Conservation (phyloP, 37 sponge, comb jelly and placozoan species). For the Spongilla lacustris region DNA sequence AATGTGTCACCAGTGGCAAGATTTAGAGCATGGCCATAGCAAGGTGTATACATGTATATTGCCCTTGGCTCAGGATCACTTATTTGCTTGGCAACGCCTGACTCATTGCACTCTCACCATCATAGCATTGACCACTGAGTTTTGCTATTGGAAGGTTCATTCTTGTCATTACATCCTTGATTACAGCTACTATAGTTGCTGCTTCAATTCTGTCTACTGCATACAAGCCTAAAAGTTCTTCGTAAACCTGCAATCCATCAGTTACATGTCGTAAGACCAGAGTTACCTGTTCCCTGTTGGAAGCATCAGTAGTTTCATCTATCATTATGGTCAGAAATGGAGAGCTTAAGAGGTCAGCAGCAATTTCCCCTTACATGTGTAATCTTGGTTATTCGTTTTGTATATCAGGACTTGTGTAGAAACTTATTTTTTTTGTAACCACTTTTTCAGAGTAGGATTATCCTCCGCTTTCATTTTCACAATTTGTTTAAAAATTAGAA, state of each 20-base stretch:
- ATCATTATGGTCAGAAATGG: slow-evolving; percentile 48
- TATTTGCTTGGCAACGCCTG: slow-evolving; percentile 53
- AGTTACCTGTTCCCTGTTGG: slow-evolving; percentile 46
- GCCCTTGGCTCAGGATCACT: slow-evolving; percentile 46
- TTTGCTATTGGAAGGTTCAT: slow-evolving; percentile 33
- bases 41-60: slow-evolving; percentile 15
- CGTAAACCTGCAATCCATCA: slow-evolving; percentile 31
- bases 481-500: slow-evolving; percentile 20
- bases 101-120: slow-evolving; percentile 50
- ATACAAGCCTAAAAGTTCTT: slow-evolving; percentile 54
- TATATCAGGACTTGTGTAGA: slow-evolving; percentile 12
- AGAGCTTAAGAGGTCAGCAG: slow-evolving; percentile 11
- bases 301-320: slow-evolving; percentile 53
- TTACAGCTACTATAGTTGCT: slow-evolving; percentile 17
- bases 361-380: slow-evolving; percentile 31
- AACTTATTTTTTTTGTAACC: slow-evolving; percentile 13
- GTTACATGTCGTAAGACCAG: slow-evolving; percentile 38
- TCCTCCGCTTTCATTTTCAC: neutral
- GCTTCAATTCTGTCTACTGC: slow-evolving; percentile 16
- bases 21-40: slow-evolving; percentile 42
- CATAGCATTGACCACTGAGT: slow-evolving; percentile 54
- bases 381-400: slow-evolving; percentile 61
- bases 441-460: neutral
- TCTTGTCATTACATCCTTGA: slow-evolving; percentile 36
- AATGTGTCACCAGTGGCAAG: slow-evolving; percentile 33